phyloP scores from a whole-genome alignment of 2,113 vertebrate species.

The Litocranius walleri region DNA sequence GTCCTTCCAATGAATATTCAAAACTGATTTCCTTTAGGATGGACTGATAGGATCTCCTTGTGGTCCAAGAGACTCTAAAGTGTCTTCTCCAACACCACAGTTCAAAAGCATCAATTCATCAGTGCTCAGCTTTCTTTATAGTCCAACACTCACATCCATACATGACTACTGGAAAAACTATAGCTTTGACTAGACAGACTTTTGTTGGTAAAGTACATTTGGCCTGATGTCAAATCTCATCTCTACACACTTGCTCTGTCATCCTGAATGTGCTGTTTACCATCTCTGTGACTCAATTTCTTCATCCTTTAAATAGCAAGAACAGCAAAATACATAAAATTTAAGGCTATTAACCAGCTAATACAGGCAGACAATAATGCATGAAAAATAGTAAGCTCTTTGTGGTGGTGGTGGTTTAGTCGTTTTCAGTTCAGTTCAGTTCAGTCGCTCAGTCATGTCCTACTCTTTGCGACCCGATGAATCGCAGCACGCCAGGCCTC shows the following conservation, averaged over 20 bases:
- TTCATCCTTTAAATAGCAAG: neutral
- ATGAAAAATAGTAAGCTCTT: neutral
- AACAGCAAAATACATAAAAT: neutral
- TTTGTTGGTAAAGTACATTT: neutral
- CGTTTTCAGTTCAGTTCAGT: too few relatives aligned
- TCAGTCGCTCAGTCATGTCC: too few relatives aligned
- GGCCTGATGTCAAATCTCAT: neutral
- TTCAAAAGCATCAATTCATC: neutral
- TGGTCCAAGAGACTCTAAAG: neutral
- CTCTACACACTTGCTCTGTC: neutral
- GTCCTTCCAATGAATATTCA: neutral
- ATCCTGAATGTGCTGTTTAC: neutral
- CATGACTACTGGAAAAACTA: neutral
- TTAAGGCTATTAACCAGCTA: neutral
- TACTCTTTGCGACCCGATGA: too few relatives aligned
- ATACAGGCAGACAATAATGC: neutral
- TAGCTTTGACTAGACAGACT: neutral
- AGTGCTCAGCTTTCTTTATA: neutral
- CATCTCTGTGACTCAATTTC: neutral
- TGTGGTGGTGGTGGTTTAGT: neutral
- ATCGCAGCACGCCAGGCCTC: too few relatives aligned
- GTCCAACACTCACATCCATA: neutral
- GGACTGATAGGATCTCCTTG: neutral
- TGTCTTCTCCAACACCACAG: neutral
- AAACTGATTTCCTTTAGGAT: neutral